Conservation (phyloP, 2,888 invertebrate species). For the Deroplatys truncata region DNA sequence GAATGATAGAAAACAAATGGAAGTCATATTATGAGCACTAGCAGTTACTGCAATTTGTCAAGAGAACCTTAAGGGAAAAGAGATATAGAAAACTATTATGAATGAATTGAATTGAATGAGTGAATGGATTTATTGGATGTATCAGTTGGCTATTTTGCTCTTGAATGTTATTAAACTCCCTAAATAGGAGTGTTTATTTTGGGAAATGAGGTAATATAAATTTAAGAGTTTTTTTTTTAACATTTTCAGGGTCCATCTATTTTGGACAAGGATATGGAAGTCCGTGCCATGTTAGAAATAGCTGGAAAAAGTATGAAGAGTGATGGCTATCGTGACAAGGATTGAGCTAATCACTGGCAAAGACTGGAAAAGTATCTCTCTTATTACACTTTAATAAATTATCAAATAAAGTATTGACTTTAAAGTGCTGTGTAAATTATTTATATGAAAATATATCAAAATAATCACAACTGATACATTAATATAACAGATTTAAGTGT, state of each 20-base stretch:
- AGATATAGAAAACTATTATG: no score
- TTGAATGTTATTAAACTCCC: not conserved
- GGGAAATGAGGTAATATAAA: not conserved
- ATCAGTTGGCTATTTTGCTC: not conserved
- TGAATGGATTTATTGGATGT: no score
- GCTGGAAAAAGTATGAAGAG: constrained; percentile 77
- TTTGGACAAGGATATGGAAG: constrained; percentile 67
- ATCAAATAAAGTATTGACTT: not conserved
- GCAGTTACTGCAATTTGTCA: no score
- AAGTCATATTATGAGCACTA: no score
- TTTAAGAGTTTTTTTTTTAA: not conserved
- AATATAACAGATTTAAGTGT: no score
- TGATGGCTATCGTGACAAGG: constrained; percentile 66
- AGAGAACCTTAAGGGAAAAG: no score
- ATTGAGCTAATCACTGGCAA: not conserved
- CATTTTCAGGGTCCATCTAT: not conserved
- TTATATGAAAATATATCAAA: not conserved
- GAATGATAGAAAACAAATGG: no score
- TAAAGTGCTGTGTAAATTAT: not conserved
- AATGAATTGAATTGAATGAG: no score
- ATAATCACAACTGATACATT: no score
- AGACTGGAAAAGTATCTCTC: not conserved
- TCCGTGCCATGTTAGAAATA: constrained; percentile 79
- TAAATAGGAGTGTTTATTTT: not conserved
- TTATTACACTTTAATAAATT: not conserved